Evolutionary conservation across 2,113 vertebrate species (phyloP), one percentile per base, ranked within the genome.

Genomic region (Forbesichthys papilliferus): DNA sequence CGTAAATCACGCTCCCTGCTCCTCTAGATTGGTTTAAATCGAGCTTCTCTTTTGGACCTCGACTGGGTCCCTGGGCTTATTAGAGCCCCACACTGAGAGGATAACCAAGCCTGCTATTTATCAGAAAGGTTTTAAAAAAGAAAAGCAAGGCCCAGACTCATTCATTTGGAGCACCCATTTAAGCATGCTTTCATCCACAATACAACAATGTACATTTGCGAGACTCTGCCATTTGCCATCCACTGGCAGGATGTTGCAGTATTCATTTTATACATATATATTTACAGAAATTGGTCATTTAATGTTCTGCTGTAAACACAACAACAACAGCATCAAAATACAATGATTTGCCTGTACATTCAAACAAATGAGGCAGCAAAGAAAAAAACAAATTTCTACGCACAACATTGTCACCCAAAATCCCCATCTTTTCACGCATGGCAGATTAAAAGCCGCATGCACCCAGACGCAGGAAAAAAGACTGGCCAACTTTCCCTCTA

Each of bases 41-140:
- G 66, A 82, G 88, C 83, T 80, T 86, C 82, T 84, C 86, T 81
- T 86, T 83, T 74, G 82, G 83, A 87, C 78, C 80, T 81, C 66
- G 81, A 83, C 83, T 86, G 57, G 79, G 83, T 92, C 88, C 82
- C 86, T 75, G 59, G 81, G 82, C 89, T 93, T 92, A 91, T 92
- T 92, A 91, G 83, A 84, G 83, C 77, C 80, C 78, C 82, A 84
- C 59, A 69, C 81, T 76, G 81, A 68, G 85, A 86, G 73, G 80
- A 86, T 83, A 86, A 82, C 77, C 73, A 69, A 78, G 81, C 76
- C 71, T 70, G 75, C 87, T 84, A 92, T 92, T 92, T 75, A 90
- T 90, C 90, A 88, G 77, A 66, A 64, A 60, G 13, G 68, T 68
- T 77, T 75, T 83, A 84, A 76, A 86, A 87, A 81, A 60, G 75